Evolutionary conservation across 35 echinoderm and acorn worm species (phyloP), one percentile per base, ranked within the genome.

Genomic region (Hemicentrotus pulcherrimus): DNA sequence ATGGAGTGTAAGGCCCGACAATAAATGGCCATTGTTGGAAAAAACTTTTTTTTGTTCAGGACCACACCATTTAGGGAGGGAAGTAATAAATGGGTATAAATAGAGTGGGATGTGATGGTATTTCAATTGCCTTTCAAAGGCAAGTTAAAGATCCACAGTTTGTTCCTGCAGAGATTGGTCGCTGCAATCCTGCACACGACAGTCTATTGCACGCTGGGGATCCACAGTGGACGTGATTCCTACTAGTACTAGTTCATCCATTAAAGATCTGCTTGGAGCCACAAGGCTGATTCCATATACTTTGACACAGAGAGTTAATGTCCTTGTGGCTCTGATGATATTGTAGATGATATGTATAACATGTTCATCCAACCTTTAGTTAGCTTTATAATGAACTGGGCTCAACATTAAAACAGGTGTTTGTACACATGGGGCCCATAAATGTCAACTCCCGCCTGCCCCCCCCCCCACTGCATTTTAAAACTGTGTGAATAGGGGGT

Each of bases 101-200:
- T 90, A 47, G 88, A 90, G 19, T 4, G 12, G 46, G 46, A 47
- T 90, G 88, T 90, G 88, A 90, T 90, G 88, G 88, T 45, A 90
- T 90, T 90, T 90, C 88, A 47, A 90, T 90, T 90, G 88, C 88
- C 88, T 78, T n/a, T 78, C 65, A 78, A 24, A n/a, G 65, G 65
- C 19, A 8, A 78, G 65, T 78, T 78, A 78, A 78, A 78, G 65
- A n/a, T 78, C 65, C 24, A 78, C 65, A 78, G 65, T 7, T 22
- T 28, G 18, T 8, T 78, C 24, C 65, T 22, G 11, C 52, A 59
- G 11, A 13, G 52, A 59, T 59, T 59, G 16, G 16, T 13, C 11
- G 52, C 16, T 59, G 52, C 16, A 9, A 59, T 59, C 52, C 11
- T 59, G 50, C 6, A 58, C 50, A 24, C n/a, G 65, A 78, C 65